Evolutionary conservation across 2,797 vertebrate species (phyloP).

Genomic region (Cottoperca gobio): DNA sequence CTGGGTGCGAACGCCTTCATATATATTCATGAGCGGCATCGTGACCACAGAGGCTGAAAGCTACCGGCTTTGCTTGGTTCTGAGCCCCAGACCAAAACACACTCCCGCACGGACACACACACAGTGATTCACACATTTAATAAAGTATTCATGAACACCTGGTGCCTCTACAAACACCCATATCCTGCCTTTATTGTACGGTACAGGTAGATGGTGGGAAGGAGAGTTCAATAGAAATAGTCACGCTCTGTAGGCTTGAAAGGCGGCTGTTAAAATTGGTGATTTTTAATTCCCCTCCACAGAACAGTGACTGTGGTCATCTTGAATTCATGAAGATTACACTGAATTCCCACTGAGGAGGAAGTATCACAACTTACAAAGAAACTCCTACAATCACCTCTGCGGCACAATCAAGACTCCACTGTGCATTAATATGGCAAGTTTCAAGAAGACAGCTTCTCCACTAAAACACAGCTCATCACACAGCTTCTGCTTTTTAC

Average conservation of each 20-base stretch:
- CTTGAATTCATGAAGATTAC: slow-evolving; percentile 22
- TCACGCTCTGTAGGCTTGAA: slow-evolving; percentile 10
- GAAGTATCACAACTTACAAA: neutral
- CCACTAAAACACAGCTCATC: neutral
- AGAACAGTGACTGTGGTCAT: slow-evolving; percentile 16
- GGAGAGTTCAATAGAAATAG: slow-evolving; percentile 33
- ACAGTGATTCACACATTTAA: slow-evolving; percentile 60
- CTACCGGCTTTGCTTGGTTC: slow-evolving; percentile 47
- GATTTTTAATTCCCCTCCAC: slow-evolving; percentile 8
- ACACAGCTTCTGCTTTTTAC: neutral
- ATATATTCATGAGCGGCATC: slow-evolving; percentile 78
- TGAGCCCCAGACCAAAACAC: slow-evolving; percentile 33
- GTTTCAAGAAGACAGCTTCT: neutral
- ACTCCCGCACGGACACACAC: slow-evolving; percentile 10
- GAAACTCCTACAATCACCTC: neutral
- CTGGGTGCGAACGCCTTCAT: slow-evolving; percentile 67
- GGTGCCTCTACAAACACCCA: slow-evolving; percentile 39
- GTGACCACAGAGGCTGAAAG: slow-evolving; percentile 62
- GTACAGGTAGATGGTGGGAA: slow-evolving; percentile 16
- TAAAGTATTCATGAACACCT: slow-evolving; percentile 81
- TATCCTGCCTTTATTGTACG: slow-evolving; percentile 41
- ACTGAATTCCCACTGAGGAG: slow-evolving; percentile 12
- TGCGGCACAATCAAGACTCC: neutral
- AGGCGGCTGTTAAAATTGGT: slow-evolving; percentile 22
- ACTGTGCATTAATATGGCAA: neutral